These are phyloP conservation scores for Phyllostomus hastatus DNA, from an alignment of 2,113 vertebrate species.

Conservation along the genomic window DNA sequence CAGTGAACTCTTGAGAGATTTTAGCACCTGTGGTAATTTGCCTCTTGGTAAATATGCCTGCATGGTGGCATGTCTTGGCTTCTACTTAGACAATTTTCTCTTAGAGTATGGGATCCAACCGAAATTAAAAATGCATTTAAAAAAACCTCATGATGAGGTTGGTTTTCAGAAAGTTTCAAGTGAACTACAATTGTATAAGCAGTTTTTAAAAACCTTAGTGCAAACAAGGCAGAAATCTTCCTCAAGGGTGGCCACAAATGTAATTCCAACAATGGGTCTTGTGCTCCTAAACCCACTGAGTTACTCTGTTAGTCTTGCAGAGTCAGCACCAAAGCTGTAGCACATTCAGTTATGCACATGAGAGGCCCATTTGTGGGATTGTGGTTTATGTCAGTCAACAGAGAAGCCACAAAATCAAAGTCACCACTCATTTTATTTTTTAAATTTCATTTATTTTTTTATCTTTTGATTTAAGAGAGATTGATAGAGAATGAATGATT, in stretches of 20 bases:
- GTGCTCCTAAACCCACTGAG: not conserved
- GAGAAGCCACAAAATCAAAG: not conserved
- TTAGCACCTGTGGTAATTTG: not conserved
- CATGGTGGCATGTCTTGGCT: not conserved
- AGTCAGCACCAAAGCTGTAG: not conserved
- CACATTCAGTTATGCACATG: not conserved
- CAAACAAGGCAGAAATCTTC: not conserved
- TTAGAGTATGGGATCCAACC: not conserved
- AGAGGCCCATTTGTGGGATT: not conserved
- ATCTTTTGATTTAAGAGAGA: no score
- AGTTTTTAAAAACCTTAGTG: not conserved
- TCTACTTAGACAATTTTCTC: not conserved
- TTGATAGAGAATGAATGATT: no score
- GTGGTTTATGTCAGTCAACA: conserved; percentile 21
- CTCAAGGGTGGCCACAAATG: not conserved
- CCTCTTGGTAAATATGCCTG: not conserved
- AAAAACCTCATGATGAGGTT: not conserved
- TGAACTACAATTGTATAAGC: not conserved
- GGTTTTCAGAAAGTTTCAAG: not conserved
- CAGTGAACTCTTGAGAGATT: not conserved
- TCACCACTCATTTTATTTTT: not conserved
- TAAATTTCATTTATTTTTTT: no score
- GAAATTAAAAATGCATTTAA: not conserved
- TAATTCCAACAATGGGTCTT: not conserved
- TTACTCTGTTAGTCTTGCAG: not conserved